These are phyloP conservation scores for Cacoxenus indagator DNA, from an alignment of 2,888 invertebrate species.

Conservation along the genomic window DNA sequence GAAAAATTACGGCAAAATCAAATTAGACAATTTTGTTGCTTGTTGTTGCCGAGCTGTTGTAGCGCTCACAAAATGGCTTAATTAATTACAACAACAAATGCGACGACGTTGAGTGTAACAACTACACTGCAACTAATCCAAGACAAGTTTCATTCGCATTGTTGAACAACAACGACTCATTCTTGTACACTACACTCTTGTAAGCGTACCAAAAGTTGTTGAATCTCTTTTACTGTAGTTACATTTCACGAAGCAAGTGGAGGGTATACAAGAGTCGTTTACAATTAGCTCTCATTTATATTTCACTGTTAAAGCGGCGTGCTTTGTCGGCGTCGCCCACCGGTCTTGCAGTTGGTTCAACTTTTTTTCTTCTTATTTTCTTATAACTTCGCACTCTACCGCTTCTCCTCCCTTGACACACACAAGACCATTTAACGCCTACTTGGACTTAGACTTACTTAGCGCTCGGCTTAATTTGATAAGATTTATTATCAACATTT, in stretches of 20 bases:
- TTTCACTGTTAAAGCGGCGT: too few relatives aligned
- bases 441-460: constrained; percentile 37
- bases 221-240: too few relatives aligned
- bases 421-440: constrained; percentile 1
- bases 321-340: not conserved
- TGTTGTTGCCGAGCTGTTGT: constrained; percentile 45
- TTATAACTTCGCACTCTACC: constrained; percentile 24
- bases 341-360: not conserved
- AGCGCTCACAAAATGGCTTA: constrained; percentile 48
- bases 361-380: not conserved
- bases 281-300: too few relatives aligned
- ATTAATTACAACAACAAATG: constrained; percentile 52
- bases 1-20: constrained; percentile 51
- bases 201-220: too few relatives aligned
- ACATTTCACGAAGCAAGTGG: too few relatives aligned
- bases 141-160: too few relatives aligned
- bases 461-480: constrained; percentile 56
- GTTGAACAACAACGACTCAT: not conserved
- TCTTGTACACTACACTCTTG: too few relatives aligned
- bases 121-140: not conserved
- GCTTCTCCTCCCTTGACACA: not conserved
- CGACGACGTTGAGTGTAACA: constrained; percentile 5
- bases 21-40: constrained; percentile 58
- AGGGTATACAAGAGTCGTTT: too few relatives aligned
- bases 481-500: constrained; percentile 49